Base-by-base conservation (phyloP, 2,888 invertebrate species). In the Sphaerophoria rueppellii region DNA sequence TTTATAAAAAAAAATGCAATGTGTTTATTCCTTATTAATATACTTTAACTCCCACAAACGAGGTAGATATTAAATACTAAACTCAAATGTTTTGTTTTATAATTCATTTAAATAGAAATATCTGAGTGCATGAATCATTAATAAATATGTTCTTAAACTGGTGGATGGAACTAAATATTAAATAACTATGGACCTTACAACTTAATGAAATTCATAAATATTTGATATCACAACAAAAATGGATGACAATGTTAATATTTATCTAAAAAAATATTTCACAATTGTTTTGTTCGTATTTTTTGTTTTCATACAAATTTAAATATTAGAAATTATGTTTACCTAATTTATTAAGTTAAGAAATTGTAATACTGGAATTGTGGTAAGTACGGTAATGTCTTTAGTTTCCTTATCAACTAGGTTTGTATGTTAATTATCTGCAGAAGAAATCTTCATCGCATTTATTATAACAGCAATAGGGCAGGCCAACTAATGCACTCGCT, bases 381-480 rank as follows among this genome's bases (percentile, higher is more conserved):
- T 67, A 54, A 40, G 50, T 54, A 57, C 12, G 34, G 12, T 9
- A 40, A 6, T 52, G 4, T 24, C 6, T 40, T 52, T 57, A 14
- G 35, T 63, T 43, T 14, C 6, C 37, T 40, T n/a, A 43, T 60
- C 48, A 7, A 34, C 65, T 75, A 55, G n/a, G n/a, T 48, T 71
- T 34, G 7, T 4, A 1, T 32, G 70, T 74, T 74, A 70, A 87
- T 86, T 89, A 85, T 87, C 87, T 89, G 77, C 91, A 91, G 79
- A 91, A 91, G 88, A 91, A 91, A 32, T 91, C 90, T 61, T 90
- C 90, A 32, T 90, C 88, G 87, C 91, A 91, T 35, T 87, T 79
- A 78, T 91, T 88, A 65, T 76, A 89, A 77, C 91, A 91, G 50
- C 91, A 91, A 67, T 91, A 91, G 7, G 90, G 89, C 12, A 91